Conservation (phyloP, 2,113 vertebrate species). For the Xenopus tropicalis region UCB_Xtro_10.0 CM004444.2:82193001-82193500, state of each 20-base stretch:
- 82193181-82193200: background rate
- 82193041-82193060: no score
- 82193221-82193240: conserved; percentile 11
- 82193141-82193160: background rate
- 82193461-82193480: conserved; percentile 20
- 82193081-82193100: background rate
- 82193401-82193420: conserved; percentile 15
- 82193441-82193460: conserved; percentile 11
- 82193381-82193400: conserved; percentile 25
- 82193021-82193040: no score
- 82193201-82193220: background rate
- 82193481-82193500: conserved; percentile 34
- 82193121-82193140: background rate
- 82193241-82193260: background rate
- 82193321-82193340: background rate
- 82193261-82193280: background rate
- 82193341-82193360: background rate
- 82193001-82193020: no score
- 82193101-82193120: background rate
- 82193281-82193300: conserved; percentile 9
- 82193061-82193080: no score
- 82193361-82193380: background rate
- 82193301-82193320: conserved; percentile 7
- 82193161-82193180: background rate
- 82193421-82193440: conserved; percentile 26